Base-by-base conservation (phyloP, 2,797 vertebrate species). In the Muscicapa striata region DNA sequence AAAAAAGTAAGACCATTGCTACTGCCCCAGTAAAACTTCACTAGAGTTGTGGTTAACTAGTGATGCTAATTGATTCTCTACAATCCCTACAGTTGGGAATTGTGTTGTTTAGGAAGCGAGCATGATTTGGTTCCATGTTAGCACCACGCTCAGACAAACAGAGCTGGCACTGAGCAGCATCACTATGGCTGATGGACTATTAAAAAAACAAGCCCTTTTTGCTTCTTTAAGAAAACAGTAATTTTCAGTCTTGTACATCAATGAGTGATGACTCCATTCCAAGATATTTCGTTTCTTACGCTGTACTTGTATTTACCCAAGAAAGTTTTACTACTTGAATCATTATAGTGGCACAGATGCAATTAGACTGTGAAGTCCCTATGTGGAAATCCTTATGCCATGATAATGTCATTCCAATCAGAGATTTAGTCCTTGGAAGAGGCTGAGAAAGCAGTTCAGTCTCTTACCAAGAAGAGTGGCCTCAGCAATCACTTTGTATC, bases 61-160 rank as follows among this genome's bases (percentile, higher is more conserved):
- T 29, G 14, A 8, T 1, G 0, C 13, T 21, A 18, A 23, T 40
- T 34, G 4, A 5, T 20, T 15, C 20, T 18, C 9, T 29, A 8
- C 9, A 26, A 46, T 46, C 22, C 46, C 22, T 34, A 6, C 16
- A 40, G 12, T 9, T 1, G 3, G 23, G 23, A 54, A 2, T 16
- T 30, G 13, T 0, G 0, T 2, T 4, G 3, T 8, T 45, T 3
- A 13, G 52, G 51, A 61, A 41, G 3, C 0, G 0, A 9, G 14
- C 0, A 0, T 20, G 6, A 13, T 40, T 34, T 30, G 46, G n/a
- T 54, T 38, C 9, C 14, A 0, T 9, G 0, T 46, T 14, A 13
- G 32, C 38, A 30, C 14, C 29, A 26, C 0, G 0, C 29, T 70
- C 51, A 6, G 34, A 36, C 59, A 52, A 58, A 38, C 11, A 5